Evolutionary conservation across 2,888 invertebrate species (phyloP).

Genomic region (Nemoura dubitans): DNA sequence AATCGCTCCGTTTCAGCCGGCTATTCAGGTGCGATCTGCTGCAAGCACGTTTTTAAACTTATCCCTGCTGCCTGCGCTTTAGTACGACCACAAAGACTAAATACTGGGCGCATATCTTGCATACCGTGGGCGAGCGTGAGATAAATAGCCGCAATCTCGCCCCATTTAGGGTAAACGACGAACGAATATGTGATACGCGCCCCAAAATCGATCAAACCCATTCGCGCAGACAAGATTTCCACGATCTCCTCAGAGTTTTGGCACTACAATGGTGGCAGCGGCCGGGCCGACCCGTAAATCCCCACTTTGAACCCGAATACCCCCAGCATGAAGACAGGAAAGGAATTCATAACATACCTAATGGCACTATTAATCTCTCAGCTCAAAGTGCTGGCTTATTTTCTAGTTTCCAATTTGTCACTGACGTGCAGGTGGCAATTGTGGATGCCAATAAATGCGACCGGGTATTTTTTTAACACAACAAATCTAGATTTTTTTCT

Average conservation of each 20-base stretch:
- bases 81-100: not conserved
- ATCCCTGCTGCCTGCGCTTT: not conserved
- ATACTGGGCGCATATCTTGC: not conserved
- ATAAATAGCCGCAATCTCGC: not conserved
- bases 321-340: not conserved
- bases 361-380: conserved; percentile 22
- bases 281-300: not conserved
- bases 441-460: not conserved
- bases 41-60: not conserved
- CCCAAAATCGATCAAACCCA: not conserved
- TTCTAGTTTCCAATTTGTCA: conserved; percentile 26
- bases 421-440: not conserved
- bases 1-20: conserved; percentile 10
- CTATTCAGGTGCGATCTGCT: conserved; percentile 15
- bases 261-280: not conserved
- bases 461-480: not conserved
- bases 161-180: not conserved
- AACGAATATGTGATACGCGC: not conserved
- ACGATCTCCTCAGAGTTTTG: not conserved
- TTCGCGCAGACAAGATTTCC: not conserved
- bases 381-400: not conserved
- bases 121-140: not conserved
- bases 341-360: conserved; percentile 31
- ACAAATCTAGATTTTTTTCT: not conserved
- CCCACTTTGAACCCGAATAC: not conserved